Evolutionary conservation across 2,113 vertebrate species (phyloP).

Genomic region (Pungitius pungitius): DNA sequence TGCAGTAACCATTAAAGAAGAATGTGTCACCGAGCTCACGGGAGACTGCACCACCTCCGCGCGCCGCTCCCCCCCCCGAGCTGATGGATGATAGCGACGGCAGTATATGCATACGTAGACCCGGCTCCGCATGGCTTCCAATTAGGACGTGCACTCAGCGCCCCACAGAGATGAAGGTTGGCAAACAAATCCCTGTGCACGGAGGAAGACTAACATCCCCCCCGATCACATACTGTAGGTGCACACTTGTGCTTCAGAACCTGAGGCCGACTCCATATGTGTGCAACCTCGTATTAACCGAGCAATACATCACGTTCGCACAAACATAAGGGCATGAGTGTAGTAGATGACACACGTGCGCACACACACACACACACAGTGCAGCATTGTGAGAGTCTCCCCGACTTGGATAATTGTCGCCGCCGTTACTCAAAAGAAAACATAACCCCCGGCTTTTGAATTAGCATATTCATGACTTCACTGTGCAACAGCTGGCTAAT

Average conservation of each 20-base stretch:
- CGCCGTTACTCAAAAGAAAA: conserved; percentile 68
- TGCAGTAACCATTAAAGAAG: conserved; percentile 57
- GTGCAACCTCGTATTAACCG: background rate
- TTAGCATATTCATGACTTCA: conserved; percentile 79
- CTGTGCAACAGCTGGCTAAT: conserved; percentile 76
- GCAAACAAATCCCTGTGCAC: conserved; percentile 63
- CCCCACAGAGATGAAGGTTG: conserved; percentile 56
- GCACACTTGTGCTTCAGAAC: background rate
- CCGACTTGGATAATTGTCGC: conserved; percentile 65
- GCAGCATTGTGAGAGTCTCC: conserved; percentile 37
- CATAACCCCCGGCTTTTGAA: conserved; percentile 72
- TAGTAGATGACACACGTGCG: background rate
- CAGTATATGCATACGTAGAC: conserved; percentile 43
- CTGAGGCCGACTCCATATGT: background rate
- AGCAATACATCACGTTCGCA: background rate
- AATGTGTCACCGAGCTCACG: conserved; percentile 57
- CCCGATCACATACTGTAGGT: background rate
- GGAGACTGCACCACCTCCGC: conserved; percentile 4
- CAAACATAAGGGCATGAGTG: background rate
- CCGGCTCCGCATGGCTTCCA: conserved; percentile 58
- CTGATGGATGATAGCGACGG: conserved; percentile 55
- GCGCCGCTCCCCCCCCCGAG: background rate
- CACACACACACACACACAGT: conserved; percentile 4
- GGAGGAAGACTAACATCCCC: conserved; percentile 19
- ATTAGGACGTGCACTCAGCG: conserved; percentile 59